Evolutionary conservation across 2,888 invertebrate species (phyloP).

Genomic region (Tetragonula carbonaria): DNA sequence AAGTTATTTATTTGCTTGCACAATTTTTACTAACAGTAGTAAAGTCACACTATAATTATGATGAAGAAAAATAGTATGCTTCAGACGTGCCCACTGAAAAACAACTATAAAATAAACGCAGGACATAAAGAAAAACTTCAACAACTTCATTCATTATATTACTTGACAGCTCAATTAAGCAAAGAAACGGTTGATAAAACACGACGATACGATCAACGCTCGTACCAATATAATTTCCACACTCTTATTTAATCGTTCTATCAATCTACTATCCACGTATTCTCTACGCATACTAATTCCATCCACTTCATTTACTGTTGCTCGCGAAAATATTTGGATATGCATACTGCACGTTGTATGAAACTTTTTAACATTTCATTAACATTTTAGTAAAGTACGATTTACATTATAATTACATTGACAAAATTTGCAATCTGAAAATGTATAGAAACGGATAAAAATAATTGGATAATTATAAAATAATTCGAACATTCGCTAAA

Average conservation of each 20-base stretch:
- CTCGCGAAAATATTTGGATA: no score
- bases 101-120: background rate
- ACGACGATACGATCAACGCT: background rate
- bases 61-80: background rate
- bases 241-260: background rate
- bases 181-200: background rate
- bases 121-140: background rate
- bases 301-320: background rate
- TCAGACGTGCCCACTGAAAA: background rate
- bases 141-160: background rate
- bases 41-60: no score
- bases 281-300: background rate
- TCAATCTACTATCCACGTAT: background rate
- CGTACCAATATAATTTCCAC: background rate
- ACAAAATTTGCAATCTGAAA: no score
- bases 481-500: no score
- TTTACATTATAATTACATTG: no score
- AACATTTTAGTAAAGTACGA: no score
- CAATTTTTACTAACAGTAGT: background rate
- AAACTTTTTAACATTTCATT: no score
- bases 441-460: no score
- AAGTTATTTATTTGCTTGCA: no score
- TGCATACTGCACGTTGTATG: no score
- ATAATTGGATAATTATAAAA: no score
- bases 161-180: background rate